Conservation (phyloP, 2,888 invertebrate genomes). For the Rhorus exstirpatorius region DNA sequence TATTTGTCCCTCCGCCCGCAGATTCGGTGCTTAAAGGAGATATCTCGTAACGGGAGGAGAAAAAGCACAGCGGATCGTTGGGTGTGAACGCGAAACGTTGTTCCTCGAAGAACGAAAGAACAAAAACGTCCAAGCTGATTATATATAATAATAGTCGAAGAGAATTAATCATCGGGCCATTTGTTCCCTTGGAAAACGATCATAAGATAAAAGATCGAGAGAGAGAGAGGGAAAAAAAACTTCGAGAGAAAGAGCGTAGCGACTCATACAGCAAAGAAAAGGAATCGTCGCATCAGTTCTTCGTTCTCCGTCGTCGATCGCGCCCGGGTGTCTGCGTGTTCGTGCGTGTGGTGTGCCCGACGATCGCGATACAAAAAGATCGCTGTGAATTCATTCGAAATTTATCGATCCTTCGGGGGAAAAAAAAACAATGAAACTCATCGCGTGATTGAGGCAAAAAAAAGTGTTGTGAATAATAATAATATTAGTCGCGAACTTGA, state of each 20-base stretch:
- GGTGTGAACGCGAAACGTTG: slow-evolving; percentile 71
- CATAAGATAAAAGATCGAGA: slow-evolving; percentile 23
- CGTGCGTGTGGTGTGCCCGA: slow-evolving; percentile 33
- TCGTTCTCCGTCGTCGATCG: slow-evolving; percentile 58
- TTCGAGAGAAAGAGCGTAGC: slow-evolving; percentile 45
- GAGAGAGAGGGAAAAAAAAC: slow-evolving; percentile 12
- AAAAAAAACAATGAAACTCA: neutral
- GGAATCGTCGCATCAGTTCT: slow-evolving; percentile 64
- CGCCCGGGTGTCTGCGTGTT: slow-evolving; percentile 31
- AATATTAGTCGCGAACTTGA: slow-evolving; percentile 50
- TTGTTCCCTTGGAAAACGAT: slow-evolving; percentile 20
- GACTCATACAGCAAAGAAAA: slow-evolving; percentile 51
- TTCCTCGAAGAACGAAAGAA: slow-evolving; percentile 59
- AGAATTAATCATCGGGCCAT: slow-evolving; percentile 1
- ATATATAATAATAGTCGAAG: slow-evolving; percentile 21
- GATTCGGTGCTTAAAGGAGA: slow-evolving; percentile 75
- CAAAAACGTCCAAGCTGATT: slow-evolving; percentile 33
- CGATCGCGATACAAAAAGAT: slow-evolving; percentile 37
- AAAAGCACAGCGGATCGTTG: slow-evolving; percentile 63
- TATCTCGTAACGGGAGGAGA: slow-evolving; percentile 71
- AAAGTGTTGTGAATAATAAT: slow-evolving; percentile 45
- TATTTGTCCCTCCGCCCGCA: slow-evolving; percentile 79
- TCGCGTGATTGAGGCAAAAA: slow-evolving; percentile 8
- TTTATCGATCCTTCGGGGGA: neutral
- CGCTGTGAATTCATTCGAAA: neutral